These are phyloP conservation scores for Leptopilina boulardi DNA, from an alignment of 1,140 invertebrate species.

Conservation along the genomic window DNA sequence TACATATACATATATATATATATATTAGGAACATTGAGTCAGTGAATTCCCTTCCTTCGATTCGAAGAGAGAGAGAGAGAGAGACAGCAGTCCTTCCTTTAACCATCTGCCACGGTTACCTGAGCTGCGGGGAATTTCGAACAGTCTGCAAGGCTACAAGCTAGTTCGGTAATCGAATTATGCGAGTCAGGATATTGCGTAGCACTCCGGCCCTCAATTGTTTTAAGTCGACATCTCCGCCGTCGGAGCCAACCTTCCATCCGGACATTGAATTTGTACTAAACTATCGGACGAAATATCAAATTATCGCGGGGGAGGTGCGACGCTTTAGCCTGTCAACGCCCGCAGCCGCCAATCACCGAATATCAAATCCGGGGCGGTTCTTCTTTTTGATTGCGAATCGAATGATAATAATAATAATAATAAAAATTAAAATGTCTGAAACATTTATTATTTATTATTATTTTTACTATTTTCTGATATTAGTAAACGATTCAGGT, in stretches of 20 bases:
- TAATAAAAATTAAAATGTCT: neutral
- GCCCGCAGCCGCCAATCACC: slow-evolving; percentile 39
- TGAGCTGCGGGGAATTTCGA: slow-evolving; percentile 64
- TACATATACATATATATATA: neutral
- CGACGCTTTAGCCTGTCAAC: slow-evolving; percentile 42
- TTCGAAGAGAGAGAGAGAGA: slow-evolving; percentile 35
- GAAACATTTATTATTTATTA: neutral
- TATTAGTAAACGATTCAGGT: no score
- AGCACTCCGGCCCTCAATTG: slow-evolving; percentile 71
- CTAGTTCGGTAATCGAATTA: slow-evolving; percentile 74
- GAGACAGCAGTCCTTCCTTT: slow-evolving; percentile 40
- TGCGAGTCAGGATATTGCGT: slow-evolving; percentile 76
- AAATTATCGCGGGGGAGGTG: slow-evolving; percentile 66
- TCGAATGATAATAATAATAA: slow-evolving; percentile 26
- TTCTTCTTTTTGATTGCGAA: slow-evolving; percentile 53
- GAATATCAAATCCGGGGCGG: slow-evolving; percentile 49
- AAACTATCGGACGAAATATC: slow-evolving; percentile 71
- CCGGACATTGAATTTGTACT: slow-evolving; percentile 76
- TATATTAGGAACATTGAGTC: slow-evolving; percentile 11
- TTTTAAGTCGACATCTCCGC: slow-evolving; percentile 75
- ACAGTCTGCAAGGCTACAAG: slow-evolving; percentile 61
- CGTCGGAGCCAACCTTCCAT: slow-evolving; percentile 55
- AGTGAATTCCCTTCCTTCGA: slow-evolving; percentile 34
- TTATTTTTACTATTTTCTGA: no score
- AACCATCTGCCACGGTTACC: slow-evolving; percentile 57